Conservation (phyloP, 2,888 invertebrate species). For the Drosophila birchii region DNA sequence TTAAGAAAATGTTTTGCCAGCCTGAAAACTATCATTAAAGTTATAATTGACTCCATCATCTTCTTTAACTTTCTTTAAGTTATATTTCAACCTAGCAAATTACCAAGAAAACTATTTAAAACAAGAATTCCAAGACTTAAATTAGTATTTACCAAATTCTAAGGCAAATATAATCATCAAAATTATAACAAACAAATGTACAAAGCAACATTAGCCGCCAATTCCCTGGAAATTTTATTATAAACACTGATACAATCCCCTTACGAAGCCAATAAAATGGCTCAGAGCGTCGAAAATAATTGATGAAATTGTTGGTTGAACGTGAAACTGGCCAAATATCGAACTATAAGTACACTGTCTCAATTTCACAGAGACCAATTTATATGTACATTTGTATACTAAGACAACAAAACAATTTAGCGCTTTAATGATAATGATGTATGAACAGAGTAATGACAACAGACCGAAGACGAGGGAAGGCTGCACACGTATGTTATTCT, state of each 20-base stretch:
- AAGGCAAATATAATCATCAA: neutral
- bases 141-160: neutral
- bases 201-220: neutral
- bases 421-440: slow-evolving; percentile 80
- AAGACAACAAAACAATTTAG: slow-evolving; percentile 75
- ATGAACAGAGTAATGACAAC: slow-evolving; percentile 76
- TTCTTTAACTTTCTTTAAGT: too few relatives aligned
- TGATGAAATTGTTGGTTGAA: slow-evolving; percentile 8
- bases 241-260: neutral
- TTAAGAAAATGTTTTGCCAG: neutral
- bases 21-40: too few relatives aligned
- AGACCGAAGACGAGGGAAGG: slow-evolving; percentile 55
- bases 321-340: slow-evolving; percentile 22
- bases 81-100: too few relatives aligned
- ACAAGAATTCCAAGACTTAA: too few relatives aligned
- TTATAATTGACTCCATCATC: too few relatives aligned
- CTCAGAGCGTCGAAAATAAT: slow-evolving; percentile 20
- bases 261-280: slow-evolving; percentile 18
- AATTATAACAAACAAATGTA: slow-evolving; percentile 13
- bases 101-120: too few relatives aligned
- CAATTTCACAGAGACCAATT: slow-evolving; percentile 1
- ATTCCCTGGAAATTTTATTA: slow-evolving; percentile 24
- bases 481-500: slow-evolving; percentile 63
- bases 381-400: slow-evolving; percentile 22
- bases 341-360: slow-evolving; percentile 13